Evolutionary conservation across 2,113 vertebrate genomes (phyloP).

Genomic region (Onychostruthus taczanowskii): DNA sequence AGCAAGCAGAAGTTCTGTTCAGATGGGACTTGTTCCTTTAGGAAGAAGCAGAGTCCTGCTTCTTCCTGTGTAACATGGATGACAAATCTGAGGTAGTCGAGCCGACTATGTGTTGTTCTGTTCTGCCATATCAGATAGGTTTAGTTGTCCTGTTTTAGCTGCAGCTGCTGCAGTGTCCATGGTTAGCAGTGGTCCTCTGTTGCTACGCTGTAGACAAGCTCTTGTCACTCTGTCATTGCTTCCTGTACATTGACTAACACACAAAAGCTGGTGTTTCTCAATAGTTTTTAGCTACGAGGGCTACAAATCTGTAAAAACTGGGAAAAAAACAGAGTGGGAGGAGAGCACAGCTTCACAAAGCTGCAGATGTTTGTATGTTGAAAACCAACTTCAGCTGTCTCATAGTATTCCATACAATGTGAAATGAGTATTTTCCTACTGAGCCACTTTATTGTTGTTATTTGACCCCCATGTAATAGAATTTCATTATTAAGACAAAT

Average conservation of each 20-base stretch:
- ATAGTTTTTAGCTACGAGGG: neutral
- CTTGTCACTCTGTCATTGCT: neutral
- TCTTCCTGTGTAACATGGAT: neutral
- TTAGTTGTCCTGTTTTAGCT: neutral
- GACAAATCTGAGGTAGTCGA: neutral
- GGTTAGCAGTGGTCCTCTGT: neutral
- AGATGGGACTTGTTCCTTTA: neutral
- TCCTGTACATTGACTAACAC: neutral
- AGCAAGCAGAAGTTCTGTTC: neutral
- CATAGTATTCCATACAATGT: neutral
- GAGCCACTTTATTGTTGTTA: neutral
- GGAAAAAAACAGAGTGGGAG: neutral
- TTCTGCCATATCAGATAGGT: neutral
- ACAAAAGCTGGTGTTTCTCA: neutral
- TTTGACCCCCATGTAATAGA: neutral
- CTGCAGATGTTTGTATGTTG: neutral
- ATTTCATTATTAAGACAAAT: neutral
- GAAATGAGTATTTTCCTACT: neutral
- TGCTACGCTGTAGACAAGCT: neutral
- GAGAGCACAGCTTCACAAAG: neutral
- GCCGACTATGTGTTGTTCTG: neutral
- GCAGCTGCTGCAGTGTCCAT: neutral
- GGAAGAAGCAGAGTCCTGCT: neutral
- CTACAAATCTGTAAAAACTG: neutral
- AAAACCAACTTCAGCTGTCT: neutral